Conservation (phyloP, 1,140 invertebrate species). For the Condylostylus longicornis region DNA sequence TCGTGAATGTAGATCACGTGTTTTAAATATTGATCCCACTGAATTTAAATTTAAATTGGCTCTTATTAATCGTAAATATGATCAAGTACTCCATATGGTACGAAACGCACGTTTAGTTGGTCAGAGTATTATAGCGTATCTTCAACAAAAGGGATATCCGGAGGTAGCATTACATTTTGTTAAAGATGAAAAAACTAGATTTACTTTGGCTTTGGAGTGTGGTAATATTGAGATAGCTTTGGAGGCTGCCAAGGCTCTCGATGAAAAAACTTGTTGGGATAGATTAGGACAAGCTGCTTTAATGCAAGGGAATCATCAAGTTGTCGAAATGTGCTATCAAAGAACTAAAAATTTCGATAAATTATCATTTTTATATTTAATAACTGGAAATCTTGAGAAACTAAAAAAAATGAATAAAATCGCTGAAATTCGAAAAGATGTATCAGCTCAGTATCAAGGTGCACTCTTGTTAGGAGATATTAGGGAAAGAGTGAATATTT, state of each 20-base stretch:
- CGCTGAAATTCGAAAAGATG: constrained; percentile 88
- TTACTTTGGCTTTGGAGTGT: constrained; percentile 92
- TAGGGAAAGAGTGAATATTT: constrained; percentile 72
- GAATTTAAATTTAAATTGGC: constrained; percentile 98
- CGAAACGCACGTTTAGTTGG: constrained; percentile 91
- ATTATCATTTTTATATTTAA: constrained; percentile 92
- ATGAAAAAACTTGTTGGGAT: constrained; percentile 94
- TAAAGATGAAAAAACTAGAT: constrained; percentile 95
- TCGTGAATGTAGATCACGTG: constrained; percentile 75
- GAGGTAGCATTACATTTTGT: constrained; percentile 99
- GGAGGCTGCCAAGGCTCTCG: constrained; percentile 85
- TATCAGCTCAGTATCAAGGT: constrained; percentile 92
- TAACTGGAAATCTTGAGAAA: constrained; percentile 97
- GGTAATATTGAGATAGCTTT: constrained; percentile 92
- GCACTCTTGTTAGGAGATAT: constrained; percentile 86
- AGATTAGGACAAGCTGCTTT: constrained; percentile 88
- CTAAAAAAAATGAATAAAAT: constrained; percentile 99
- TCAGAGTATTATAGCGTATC: constrained; percentile 96
- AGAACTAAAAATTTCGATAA: constrained; percentile 99
- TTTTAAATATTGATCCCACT: constrained; percentile 89
- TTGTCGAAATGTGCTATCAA: constrained; percentile 99
- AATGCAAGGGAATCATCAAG: constrained; percentile 88
- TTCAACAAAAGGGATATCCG: constrained; percentile 99
- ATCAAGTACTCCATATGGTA: constrained; percentile 97
- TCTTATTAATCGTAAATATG: constrained; percentile 90